Conservation (phyloP, 30 jellyfish, hydroid and myxozoan species). For the Hydra vulgaris region DNA sequence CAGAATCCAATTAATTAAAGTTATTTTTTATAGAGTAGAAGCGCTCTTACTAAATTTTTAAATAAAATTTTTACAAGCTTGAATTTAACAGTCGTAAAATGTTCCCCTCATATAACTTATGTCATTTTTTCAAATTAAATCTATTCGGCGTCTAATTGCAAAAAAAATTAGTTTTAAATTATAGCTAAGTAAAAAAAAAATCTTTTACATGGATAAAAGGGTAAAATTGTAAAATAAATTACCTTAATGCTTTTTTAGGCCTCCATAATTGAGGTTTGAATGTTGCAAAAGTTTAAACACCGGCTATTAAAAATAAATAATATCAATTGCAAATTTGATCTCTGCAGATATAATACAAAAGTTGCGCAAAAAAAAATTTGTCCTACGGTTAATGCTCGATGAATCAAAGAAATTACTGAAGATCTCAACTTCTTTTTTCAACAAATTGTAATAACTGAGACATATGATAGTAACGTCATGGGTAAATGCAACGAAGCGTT, state of each 20-base stretch:
- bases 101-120: too few relatives aligned
- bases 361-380: neutral
- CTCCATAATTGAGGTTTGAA: neutral
- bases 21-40: too few relatives aligned
- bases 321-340: neutral
- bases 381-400: neutral
- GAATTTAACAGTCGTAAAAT: too few relatives aligned
- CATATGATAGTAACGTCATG: constrained; percentile 19
- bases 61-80: too few relatives aligned
- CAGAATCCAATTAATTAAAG: too few relatives aligned
- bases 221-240: too few relatives aligned
- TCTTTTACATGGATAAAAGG: too few relatives aligned
- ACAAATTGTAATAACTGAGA: constrained; percentile 10
- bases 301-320: neutral
- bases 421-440: neutral
- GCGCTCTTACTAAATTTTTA: too few relatives aligned
- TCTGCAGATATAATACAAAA: neutral
- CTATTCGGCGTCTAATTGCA: too few relatives aligned
- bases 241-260: neutral
- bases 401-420: neutral
- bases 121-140: too few relatives aligned
- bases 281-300: neutral
- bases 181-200: too few relatives aligned
- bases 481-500: constrained; percentile 24
- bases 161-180: too few relatives aligned